phyloP scores from a whole-genome alignment of 2,113 vertebrate genomes.

The Paramormyrops kingsleyae region DNA sequence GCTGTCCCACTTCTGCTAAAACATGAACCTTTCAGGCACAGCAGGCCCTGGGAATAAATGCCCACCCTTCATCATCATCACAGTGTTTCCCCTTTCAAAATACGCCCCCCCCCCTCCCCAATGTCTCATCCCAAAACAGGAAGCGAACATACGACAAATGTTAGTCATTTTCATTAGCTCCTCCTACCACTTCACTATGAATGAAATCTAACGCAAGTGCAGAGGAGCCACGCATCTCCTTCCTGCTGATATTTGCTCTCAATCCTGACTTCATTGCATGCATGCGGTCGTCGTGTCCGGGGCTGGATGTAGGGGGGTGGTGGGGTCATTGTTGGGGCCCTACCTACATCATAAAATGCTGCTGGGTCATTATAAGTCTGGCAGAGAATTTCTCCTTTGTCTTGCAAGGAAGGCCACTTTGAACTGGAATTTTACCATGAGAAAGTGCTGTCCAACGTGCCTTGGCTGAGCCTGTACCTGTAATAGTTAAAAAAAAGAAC shows the following conservation, averaged over 20 bases:
- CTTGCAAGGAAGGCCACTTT: not conserved
- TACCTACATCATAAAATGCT: not conserved
- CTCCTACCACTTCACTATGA: not conserved
- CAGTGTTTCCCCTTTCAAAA: not conserved
- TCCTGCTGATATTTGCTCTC: not conserved
- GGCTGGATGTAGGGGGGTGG: not conserved
- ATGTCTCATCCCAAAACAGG: not conserved
- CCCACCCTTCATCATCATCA: not conserved
- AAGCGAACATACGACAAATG: not conserved
- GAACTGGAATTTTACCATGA: not conserved
- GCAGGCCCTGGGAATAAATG: not conserved
- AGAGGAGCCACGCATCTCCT: not conserved
- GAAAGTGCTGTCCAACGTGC: not conserved
- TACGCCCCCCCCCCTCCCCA: not conserved
- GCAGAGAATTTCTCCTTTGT: not conserved
- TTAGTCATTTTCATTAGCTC: not conserved
- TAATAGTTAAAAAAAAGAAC: not conserved
- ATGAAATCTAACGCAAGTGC: not conserved
- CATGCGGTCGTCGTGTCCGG: not conserved
- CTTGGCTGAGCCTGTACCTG: not conserved
- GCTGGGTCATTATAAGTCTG: not conserved
- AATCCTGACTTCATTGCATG: not conserved
- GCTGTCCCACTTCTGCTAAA: not conserved
- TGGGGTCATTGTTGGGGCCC: not conserved
- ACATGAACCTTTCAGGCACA: not conserved